A percentile compares a stretch with the other conserved stretches of the same genome.
phyloP scores from a whole-genome alignment of 2,113 vertebrate species.

The Illadopsis cleaveri region DNA sequence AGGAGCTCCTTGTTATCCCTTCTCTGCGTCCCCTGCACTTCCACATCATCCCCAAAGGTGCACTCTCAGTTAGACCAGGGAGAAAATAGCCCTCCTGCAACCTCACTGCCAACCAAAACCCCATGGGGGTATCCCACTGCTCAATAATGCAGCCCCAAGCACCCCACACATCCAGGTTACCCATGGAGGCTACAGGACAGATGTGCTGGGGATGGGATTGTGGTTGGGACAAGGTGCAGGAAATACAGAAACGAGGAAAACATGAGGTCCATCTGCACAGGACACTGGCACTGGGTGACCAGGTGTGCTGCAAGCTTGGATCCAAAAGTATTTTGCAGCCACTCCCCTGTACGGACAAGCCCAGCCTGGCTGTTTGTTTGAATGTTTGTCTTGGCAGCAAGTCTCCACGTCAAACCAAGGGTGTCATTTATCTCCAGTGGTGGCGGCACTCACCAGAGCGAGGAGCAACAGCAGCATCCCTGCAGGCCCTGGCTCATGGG shows the following conservation, averaged over 20 bases:
- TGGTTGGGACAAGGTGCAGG: accelerated
- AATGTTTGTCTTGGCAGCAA: background rate
- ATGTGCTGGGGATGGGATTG: accelerated
- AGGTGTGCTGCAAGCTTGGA: background rate
- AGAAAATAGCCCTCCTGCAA: background rate
- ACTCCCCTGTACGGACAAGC: background rate
- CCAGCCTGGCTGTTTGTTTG: background rate
- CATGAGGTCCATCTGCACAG: background rate
- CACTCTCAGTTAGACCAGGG: background rate
- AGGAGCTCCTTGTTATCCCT: background rate
- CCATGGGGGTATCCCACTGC: background rate
- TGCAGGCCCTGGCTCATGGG: accelerated
- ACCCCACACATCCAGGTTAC: background rate
- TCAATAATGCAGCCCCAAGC: background rate
- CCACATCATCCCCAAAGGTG: background rate
- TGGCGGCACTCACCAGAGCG: background rate
- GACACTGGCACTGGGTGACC: background rate
- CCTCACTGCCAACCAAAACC: background rate
- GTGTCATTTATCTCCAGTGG: background rate
- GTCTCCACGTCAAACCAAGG: background rate
- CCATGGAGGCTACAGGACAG: accelerated
- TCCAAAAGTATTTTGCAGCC: background rate
- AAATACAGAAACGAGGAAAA: accelerated
- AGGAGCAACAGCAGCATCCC: background rate
- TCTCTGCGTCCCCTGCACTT: background rate